Percentiles rank a stretch among this genome's conserved stretches.
Conservation (phyloP, 2,888 invertebrate genomes). For the Eupsilia transversa region DNA sequence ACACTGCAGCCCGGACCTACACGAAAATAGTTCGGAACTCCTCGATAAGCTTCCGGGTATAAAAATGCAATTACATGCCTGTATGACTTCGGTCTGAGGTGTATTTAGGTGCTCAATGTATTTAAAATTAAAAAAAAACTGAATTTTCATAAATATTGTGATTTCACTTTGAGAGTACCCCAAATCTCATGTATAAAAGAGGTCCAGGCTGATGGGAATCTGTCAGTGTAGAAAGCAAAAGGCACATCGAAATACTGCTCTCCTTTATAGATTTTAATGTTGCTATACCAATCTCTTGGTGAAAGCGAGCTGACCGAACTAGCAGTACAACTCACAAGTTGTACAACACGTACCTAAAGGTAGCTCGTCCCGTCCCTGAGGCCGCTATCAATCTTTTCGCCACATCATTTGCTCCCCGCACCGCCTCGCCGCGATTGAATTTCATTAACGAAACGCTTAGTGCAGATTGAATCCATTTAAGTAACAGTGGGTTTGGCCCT, state of each 20-base stretch:
- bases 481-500: slow-evolving; percentile 84
- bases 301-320: slow-evolving; percentile 48
- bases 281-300: slow-evolving; percentile 9
- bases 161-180: background rate
- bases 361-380: slow-evolving; percentile 67
- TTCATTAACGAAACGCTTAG: slow-evolving; percentile 90
- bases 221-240: slow-evolving; percentile 15
- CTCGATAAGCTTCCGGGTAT: slow-evolving; percentile 40
- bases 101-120: background rate
- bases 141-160: background rate
- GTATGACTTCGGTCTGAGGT: background rate
- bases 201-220: background rate
- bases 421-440: slow-evolving; percentile 87
- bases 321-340: slow-evolving; percentile 47
- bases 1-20: slow-evolving; percentile 62
- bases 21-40: slow-evolving; percentile 67
- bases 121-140: too few relatives aligned
- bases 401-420: slow-evolving; percentile 90
- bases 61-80: slow-evolving; percentile 24
- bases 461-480: slow-evolving; percentile 90
- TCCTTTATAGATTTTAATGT: background rate
- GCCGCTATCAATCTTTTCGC: slow-evolving; percentile 89
- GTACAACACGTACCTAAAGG: slow-evolving; percentile 61
- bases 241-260: background rate
- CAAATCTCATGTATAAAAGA: background rate